phyloP scores from a whole-genome alignment of 2,797 vertebrate species.

The Parambassis ranga region DNA sequence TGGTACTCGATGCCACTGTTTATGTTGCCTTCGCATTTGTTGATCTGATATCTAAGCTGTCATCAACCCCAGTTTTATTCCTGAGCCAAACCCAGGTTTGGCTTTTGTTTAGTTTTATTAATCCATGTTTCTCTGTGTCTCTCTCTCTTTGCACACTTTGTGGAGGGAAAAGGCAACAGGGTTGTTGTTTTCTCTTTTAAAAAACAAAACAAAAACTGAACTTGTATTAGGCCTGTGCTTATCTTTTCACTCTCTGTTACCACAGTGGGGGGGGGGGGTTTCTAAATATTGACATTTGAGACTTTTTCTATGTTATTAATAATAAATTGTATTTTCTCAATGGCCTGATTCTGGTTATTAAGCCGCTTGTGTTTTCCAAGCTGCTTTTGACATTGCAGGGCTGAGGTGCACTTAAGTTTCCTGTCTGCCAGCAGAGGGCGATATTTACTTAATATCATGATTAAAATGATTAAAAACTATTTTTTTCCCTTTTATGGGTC shows the following conservation, averaged over 20 bases:
- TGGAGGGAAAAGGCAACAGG: neutral
- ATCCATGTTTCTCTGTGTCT: too few relatives aligned
- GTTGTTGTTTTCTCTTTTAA: neutral
- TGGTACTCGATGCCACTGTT: neutral
- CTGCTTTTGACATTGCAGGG: neutral
- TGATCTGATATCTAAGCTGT: neutral
- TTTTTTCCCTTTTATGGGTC: too few relatives aligned
- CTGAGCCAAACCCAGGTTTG: neutral
- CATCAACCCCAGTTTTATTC: neutral
- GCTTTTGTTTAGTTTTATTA: neutral
- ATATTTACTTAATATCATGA: neutral
- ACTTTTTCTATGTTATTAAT: conserved; percentile 14
- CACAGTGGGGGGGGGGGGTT: neutral
- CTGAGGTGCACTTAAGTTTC: neutral
- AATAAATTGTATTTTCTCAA: conserved; percentile 1
- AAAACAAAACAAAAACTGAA: too few relatives aligned
- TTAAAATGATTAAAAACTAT: too few relatives aligned
- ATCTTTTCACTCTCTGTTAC: conserved; percentile 2
- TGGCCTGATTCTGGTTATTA: neutral
- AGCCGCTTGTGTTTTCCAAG: neutral
- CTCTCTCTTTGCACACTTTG: neutral
- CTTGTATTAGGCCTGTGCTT: neutral
- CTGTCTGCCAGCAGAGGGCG: conserved; percentile 38
- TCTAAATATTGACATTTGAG: neutral
- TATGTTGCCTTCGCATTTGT: neutral